Evolutionary conservation across 2,797 vertebrate species (phyloP).

Genomic region (Acipenser oxyrinchus): DNA sequence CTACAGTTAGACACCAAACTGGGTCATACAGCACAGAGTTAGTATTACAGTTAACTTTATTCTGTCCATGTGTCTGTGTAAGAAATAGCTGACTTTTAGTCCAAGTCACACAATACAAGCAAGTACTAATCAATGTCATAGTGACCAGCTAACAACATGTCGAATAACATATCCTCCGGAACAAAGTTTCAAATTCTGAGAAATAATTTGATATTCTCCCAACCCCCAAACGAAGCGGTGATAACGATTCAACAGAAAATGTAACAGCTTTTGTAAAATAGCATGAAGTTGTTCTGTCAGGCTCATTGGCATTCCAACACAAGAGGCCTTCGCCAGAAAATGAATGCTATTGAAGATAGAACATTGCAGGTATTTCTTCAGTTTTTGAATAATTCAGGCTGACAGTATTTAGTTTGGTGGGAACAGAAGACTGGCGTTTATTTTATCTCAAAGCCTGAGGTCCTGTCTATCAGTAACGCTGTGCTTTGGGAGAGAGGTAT

Average conservation of each 20-base stretch:
- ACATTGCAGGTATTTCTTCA: constrained; percentile 34
- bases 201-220: too few species aligned
- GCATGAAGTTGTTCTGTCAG: constrained; percentile 39
- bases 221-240: neutral
- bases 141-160: too few species aligned
- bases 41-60: too few species aligned
- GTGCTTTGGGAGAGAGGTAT: constrained; percentile 34
- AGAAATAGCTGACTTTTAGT: too few species aligned
- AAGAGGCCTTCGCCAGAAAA: constrained; percentile 33
- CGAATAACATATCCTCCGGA: too few species aligned
- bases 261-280: constrained; percentile 40
- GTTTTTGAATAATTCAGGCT: constrained; percentile 43
- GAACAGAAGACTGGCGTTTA: constrained; percentile 36
- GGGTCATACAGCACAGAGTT: too few species aligned
- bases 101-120: too few species aligned
- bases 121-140: too few species aligned
- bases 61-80: too few species aligned
- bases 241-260: neutral
- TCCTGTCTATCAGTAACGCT: constrained; percentile 38
- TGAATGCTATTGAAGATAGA: constrained; percentile 38
- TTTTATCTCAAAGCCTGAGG: constrained; percentile 40
- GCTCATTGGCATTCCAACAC: constrained; percentile 29
- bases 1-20: too few species aligned
- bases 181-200: too few species aligned
- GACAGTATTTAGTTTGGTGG: constrained; percentile 36